phyloP scores from a whole-genome alignment of 2,113 vertebrate species.

The Fulmarus glacialis region DNA sequence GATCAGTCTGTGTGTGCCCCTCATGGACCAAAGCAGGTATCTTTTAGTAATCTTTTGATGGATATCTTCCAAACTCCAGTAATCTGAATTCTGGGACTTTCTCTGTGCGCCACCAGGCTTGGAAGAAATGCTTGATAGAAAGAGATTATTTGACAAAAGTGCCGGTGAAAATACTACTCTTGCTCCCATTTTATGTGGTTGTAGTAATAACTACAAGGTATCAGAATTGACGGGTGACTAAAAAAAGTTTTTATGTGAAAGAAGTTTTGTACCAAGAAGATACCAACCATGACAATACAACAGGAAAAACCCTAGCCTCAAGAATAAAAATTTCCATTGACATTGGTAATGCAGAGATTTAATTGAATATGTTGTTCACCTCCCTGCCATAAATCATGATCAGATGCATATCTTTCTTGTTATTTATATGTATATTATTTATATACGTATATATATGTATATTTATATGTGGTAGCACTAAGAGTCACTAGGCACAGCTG shows the following conservation, averaged over 20 bases:
- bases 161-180: accelerated
- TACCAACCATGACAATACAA: neutral
- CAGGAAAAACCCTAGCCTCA: neutral
- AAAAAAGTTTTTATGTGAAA: neutral
- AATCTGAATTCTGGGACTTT: neutral
- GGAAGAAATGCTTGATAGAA: neutral
- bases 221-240: neutral
- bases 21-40: neutral
- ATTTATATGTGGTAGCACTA: too few species aligned
- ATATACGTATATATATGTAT: too few species aligned
- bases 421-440: neutral
- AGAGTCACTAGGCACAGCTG: neutral
- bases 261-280: neutral
- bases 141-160: neutral
- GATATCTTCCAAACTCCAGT: neutral
- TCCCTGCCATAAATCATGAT: neutral
- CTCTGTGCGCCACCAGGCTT: neutral
- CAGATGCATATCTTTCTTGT: neutral
- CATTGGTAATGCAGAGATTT: neutral
- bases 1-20: neutral
- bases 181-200: neutral
- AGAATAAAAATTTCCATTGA: neutral
- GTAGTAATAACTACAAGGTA: neutral
- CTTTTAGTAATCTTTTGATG: neutral
- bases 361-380: neutral